Evolutionary conservation across 1,140 invertebrate species (phyloP), one percentile per base, ranked within the genome.

Genomic region (Scaptodrosophila lebanonensis): DNA sequence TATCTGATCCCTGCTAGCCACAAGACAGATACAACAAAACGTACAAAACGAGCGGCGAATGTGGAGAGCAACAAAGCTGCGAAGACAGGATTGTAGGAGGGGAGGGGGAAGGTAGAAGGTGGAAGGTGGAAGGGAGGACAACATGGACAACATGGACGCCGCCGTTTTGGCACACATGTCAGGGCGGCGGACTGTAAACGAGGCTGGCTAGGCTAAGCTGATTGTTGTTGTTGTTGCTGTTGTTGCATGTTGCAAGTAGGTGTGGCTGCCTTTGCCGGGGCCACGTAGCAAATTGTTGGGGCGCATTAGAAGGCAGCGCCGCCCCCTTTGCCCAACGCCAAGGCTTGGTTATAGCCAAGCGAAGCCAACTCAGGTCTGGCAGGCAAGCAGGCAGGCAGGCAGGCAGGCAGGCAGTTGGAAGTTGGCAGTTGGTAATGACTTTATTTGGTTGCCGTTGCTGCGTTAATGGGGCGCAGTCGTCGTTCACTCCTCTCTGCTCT

Each of bases 1-100:
- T 85, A 85, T 85, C 83, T 85, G 83, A 83, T 85, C 83, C 64
- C 59, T 44, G 73, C 73, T 73, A 67, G 72, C 72, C 75, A 66
- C 56, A 73, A 82, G 68, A 82, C 73, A 77, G 35, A 42, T 48
- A 66, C 66, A 66, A 40, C 44, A 18, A 60, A 54, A 33, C 8
- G 3, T 8, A 33, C 32, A 5, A 33, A 33, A 33, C 32, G 8
- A 33, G 12, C 3, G 8, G 8, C 12, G 12, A 33, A 3, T 3
- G 32, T 3, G n/a, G n/a, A n/a, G n/a, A n/a, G n/a, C n/a, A n/a
- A n/a, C n/a, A n/a, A n/a, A n/a, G n/a, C n/a, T n/a, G n/a, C n/a
- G n/a, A n/a, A n/a, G n/a, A n/a, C n/a, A n/a, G n/a, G n/a, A n/a
- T n/a, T 27, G 36, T 12, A 20, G 12, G 35, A 29, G 13, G 18